Evolutionary conservation across 2,888 invertebrate genomes (phyloP), one percentile per base, ranked within the genome.

Genomic region (Heliothis peltigera): DNA sequence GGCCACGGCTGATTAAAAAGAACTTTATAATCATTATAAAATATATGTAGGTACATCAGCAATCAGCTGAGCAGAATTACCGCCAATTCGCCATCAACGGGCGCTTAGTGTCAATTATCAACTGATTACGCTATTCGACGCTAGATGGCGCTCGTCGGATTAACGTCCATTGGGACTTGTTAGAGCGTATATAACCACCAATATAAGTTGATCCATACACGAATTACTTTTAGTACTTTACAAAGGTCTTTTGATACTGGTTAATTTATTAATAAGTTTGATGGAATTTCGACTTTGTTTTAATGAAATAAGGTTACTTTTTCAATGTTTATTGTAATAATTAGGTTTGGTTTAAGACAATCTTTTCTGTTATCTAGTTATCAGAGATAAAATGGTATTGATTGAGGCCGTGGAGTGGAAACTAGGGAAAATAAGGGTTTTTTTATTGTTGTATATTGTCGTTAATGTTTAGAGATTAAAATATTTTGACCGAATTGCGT

Each of bases 91-190:
- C 55, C 57, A 28, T 63, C 74, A 77, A 67, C 46, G 52, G 32
- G 57, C 82, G 84, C 89, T 89, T 84, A 77, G 85, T 83, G 91
- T 91, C 91, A 91, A 91, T 91, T 91, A 91, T 65, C 84, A 77
- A 82, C 88, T 89, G 91, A 91, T 92, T 88, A 89, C 87, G 84
- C 91, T 90, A 88, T 85, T 91, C 86, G 78, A 25, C 89, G 85
- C 81, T 88, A 91, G 92, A 91, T 92, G 91, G 89, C 91, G 87
- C 79, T 82, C 84, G 84, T 85, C 87, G 84, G 89, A 88, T 90
- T 89, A 89, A 86, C 79, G 85, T 87, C 89, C 83, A 68, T 73
- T 48, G 85, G 83, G 90, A 82, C 86, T 87, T 89, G 84, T 86
- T 88, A 87, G 60, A 12, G 55, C 17, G 46, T 53, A 47, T 10